Conservation (phyloP, 2,797 vertebrate species). For the Chloroceryle amazona region DNA sequence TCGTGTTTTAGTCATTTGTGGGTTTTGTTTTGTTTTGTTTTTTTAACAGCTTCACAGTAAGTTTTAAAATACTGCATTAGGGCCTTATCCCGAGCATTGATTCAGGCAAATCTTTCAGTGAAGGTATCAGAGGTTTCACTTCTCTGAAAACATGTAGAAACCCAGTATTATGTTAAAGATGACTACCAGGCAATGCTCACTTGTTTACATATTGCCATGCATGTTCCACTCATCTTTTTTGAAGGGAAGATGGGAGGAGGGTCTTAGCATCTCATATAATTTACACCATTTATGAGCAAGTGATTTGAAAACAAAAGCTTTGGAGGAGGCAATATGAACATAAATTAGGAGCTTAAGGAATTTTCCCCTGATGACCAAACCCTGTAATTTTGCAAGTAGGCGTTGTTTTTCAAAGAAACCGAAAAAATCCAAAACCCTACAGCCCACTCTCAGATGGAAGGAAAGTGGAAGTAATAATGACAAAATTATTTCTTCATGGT, state of each 20-base stretch:
- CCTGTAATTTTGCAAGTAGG: constrained; percentile 42
- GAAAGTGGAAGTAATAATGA: not conserved
- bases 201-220: not conserved
- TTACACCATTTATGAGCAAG: not conserved
- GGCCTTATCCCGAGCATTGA: not conserved
- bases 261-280: not conserved
- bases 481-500: not conserved
- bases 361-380: constrained; percentile 13
- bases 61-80: not conserved
- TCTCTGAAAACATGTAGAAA: not conserved
- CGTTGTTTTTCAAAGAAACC: not conserved
- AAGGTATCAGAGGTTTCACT: not conserved
- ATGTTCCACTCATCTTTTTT: not conserved
- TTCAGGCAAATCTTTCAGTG: not conserved
- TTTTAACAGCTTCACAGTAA: not conserved
- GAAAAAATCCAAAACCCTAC: not conserved
- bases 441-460: not conserved
- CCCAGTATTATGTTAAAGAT: not conserved
- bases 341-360: not conserved
- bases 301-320: constrained; percentile 8
- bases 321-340: not conserved
- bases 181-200: not conserved
- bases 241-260: not conserved
- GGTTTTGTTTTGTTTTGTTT: not conserved
- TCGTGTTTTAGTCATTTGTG: not conserved